Evolutionary conservation across 2,888 invertebrate genomes (phyloP), one percentile per base, ranked within the genome.

Genomic region (Lampropteryx suffumata): DNA sequence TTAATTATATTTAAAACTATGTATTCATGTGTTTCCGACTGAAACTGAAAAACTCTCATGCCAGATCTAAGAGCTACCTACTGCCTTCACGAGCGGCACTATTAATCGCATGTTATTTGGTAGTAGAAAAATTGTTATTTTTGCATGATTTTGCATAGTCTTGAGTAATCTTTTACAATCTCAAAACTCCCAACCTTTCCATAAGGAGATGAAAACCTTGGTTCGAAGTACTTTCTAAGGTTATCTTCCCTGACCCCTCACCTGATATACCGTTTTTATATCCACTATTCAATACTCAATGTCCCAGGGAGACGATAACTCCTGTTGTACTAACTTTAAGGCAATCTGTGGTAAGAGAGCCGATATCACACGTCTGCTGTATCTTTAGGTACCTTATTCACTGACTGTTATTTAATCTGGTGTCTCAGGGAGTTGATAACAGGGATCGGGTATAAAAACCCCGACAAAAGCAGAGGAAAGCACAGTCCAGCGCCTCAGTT

Each of bases 381-480:
- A n/a, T n/a, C n/a, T n/a, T n/a, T n/a, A 42, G 37, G 14, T 4
- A 4, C 21, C 12, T 17, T 27, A 9, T 13, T 17, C 17, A 41
- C 14, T 30, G 13, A 47, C 40, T 32, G 11, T 26, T 10, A 11
- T n/a, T 32, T 27, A 7, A 47, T 34, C 34, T 34, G 24, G 34
- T 21, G 34, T 6, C 10, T 4, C 5, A 13, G 28, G 28, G 33
- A 27, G 13, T 29, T 32, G 48, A 49, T 50, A 50, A 34, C 30
- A 34, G 33, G 13, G 7, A 27, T 14, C 47, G 37, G 7, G 73
- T 85, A 86, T 86, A 87, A 65, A 86, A 79, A 26, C 27, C 9
- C 57, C 53, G 53, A 50, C 12, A 4, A n/a, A 45, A 27, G 44
- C 35, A 32, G 33, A 45, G 8, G 34, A 29, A 29, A 47, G 58